Conservation (phyloP, 1,140 invertebrate genomes). For the Rhyzopertha dominica region DNA sequence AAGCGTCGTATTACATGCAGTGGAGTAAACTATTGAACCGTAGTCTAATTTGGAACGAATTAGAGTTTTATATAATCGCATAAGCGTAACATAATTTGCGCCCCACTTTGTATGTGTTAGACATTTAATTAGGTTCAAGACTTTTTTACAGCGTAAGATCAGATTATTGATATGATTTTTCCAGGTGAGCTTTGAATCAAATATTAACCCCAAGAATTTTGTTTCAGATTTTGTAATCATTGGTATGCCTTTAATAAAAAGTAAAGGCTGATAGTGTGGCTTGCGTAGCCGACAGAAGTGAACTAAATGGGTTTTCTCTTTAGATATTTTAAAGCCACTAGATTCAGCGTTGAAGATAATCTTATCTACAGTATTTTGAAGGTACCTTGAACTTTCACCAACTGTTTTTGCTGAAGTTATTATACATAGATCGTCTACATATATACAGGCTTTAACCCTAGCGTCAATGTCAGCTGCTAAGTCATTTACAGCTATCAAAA, state of each 20-base stretch:
- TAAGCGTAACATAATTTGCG: conserved; percentile 11
- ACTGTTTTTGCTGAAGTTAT: conserved; percentile 5
- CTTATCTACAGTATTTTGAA: conserved; percentile 9
- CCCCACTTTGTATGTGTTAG: conserved; percentile 15
- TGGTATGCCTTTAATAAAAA: conserved; percentile 1
- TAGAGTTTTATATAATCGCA: conserved; percentile 16
- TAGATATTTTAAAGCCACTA: conserved; percentile 10
- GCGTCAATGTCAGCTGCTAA: not conserved
- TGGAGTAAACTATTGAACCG: conserved; percentile 14
- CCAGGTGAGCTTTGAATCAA: conserved; percentile 15
- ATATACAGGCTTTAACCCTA: conserved; percentile 6
- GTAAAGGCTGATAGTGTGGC: not conserved
- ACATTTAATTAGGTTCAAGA: conserved; percentile 11
- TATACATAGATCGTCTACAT: conserved; percentile 15
- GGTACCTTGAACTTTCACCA: not conserved
- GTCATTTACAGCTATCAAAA: conserved; percentile 17
- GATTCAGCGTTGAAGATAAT: not conserved
- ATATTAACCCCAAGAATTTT: conserved; percentile 13
- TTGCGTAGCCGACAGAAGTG: conserved; percentile 7
- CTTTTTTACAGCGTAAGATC: conserved; percentile 8
- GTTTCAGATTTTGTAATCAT: conserved; percentile 4
- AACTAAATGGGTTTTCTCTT: conserved; percentile 10
- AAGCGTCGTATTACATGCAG: conserved; percentile 8
- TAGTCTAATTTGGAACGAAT: conserved; percentile 18
- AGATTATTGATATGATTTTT: conserved; percentile 8